A percentile compares a stretch with the other conserved stretches of the same genome.
These are phyloP conservation scores for Cataglyphis cursor DNA, from an alignment of 2,888 invertebrate genomes.

Conservation along the genomic window DNA sequence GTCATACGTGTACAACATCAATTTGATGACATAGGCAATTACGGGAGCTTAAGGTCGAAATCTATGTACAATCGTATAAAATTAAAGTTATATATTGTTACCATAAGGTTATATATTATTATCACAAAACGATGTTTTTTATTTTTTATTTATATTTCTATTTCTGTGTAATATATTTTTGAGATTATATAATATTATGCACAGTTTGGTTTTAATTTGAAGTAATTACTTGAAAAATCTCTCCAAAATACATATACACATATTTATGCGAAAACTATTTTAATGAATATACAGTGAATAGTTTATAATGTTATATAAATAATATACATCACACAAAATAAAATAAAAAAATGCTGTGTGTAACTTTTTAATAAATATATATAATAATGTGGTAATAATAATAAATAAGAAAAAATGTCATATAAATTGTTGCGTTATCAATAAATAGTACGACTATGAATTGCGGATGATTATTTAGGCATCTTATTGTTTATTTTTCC, in stretches of 20 bases:
- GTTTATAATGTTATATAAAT: too few relatives aligned
- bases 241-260: background rate
- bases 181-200: background rate
- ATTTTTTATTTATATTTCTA: too few relatives aligned
- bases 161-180: background rate
- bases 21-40: background rate
- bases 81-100: background rate
- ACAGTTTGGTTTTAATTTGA: background rate
- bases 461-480: background rate
- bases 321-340: background rate
- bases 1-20: background rate
- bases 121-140: background rate
- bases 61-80: background rate
- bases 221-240: background rate
- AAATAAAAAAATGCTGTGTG: background rate
- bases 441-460: background rate
- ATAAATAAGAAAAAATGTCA: background rate
- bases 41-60: background rate
- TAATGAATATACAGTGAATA: background rate
- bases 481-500: constrained; percentile 14
- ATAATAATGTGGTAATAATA: background rate
- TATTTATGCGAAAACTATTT: background rate
- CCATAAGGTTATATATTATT: background rate
- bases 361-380: background rate
- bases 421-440: background rate